Evolutionary conservation across 2,797 vertebrate species (phyloP).

Genomic region (Emydoidea blandingii): DNA sequence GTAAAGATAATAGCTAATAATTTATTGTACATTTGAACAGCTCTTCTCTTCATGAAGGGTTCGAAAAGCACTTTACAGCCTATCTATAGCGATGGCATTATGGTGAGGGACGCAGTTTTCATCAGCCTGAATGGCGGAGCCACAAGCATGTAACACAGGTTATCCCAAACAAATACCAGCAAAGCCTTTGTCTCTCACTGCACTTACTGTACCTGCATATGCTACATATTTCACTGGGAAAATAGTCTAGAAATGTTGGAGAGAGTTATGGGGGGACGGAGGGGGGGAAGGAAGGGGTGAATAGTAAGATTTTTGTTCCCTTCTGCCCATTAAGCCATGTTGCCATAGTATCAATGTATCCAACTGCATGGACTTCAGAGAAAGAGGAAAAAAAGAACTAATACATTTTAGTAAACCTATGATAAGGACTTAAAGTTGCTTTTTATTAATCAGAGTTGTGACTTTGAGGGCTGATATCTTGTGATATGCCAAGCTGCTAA

Average conservation of each 20-base stretch:
- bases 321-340: slow-evolving; percentile 38
- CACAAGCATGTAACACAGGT: rapidly evolving
- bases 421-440: slow-evolving; percentile 68
- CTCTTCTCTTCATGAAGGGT: slow-evolving; percentile 69
- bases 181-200: slow-evolving; percentile 18
- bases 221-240: not conserved
- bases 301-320: slow-evolving; percentile 38
- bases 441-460: slow-evolving; percentile 43
- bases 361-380: slow-evolving; percentile 30
- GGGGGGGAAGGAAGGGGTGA: not conserved
- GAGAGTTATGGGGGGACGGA: not conserved
- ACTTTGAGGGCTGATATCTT: slow-evolving; percentile 65
- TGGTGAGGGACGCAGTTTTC: slow-evolving; percentile 61
- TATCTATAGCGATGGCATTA: slow-evolving; percentile 72
- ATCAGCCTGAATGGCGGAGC: slow-evolving; percentile 38
- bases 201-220: not conserved
- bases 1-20: slow-evolving; percentile 69
- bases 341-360: slow-evolving; percentile 38
- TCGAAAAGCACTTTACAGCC: slow-evolving; percentile 74
- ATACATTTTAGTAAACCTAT: slow-evolving; percentile 54
- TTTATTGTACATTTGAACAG: slow-evolving; percentile 70
- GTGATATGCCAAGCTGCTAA: slow-evolving; percentile 36
- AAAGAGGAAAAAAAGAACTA: slow-evolving; percentile 49
- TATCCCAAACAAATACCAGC: slow-evolving; percentile 5
- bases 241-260: not conserved